These are phyloP conservation scores for Bimastos eiseni DNA, from an alignment of 2,888 invertebrate genomes.

Conservation along the genomic window DNA sequence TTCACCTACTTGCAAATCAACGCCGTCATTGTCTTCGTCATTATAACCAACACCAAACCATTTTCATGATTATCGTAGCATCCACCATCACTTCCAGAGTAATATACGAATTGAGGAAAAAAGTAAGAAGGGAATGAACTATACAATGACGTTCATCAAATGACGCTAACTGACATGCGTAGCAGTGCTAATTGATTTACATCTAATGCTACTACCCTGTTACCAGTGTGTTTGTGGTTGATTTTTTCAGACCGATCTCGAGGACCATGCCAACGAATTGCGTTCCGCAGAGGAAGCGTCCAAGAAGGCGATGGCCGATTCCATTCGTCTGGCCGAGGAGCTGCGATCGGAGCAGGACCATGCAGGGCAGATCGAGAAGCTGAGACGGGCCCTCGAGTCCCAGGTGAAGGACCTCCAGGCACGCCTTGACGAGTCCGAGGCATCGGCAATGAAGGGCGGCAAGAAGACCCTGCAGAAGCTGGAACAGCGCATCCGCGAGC, in stretches of 20 bases:
- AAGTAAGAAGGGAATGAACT: background rate
- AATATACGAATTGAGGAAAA: background rate
- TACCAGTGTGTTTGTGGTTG: background rate
- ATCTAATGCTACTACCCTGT: too few species aligned
- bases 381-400: slow-evolving; percentile 93
- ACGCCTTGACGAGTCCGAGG: slow-evolving; percentile 93
- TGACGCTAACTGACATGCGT: too few species aligned
- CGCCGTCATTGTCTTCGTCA: background rate
- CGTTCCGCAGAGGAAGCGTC: slow-evolving; percentile 89
- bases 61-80: background rate
- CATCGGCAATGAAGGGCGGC: slow-evolving; percentile 95
- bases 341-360: slow-evolving; percentile 99
- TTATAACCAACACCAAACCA: background rate
- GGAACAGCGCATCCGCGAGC: slow-evolving; percentile 73
- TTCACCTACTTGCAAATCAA: background rate
- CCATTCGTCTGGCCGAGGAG: slow-evolving; percentile 96
- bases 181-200: too few species aligned
- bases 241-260: slow-evolving; percentile 79
- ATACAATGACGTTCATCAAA: background rate
- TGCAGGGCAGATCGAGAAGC: slow-evolving; percentile 95
- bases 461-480: slow-evolving; percentile 98
- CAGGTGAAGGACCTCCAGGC: slow-evolving; percentile 95
- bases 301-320: slow-evolving; percentile 70
- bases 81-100: background rate
- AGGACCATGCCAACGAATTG: slow-evolving; percentile 96